Base-by-base conservation (phyloP, 2,888 invertebrate species). In the Hemithea aestivaria region DNA sequence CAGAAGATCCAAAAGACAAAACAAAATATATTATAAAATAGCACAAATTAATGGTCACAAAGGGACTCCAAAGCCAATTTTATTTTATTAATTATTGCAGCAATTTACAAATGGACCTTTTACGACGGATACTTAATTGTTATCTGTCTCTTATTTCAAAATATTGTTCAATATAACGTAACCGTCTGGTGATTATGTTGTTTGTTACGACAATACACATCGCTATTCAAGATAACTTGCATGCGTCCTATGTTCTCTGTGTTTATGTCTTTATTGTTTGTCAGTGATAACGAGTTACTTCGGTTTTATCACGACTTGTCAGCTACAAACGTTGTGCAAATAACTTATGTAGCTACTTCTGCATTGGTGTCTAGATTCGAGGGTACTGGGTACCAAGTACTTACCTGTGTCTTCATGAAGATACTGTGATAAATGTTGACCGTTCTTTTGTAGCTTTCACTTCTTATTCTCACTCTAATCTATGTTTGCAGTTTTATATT, bases 251-350 rank as follows among this genome's bases (percentile, higher is more conserved):
- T 42, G 52, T 53, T 45, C 39, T 45, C 45, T 37, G 43, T 66
- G 66, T 71, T 71, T 69, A 66, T 64, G 65, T 73, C 69, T 72
- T 57, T 71, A 72, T 75, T 79, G 74, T 78, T 71, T 71, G 69
- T 67, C 58, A 60, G 53, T 66, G 80, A 81, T 81, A 80, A 79
- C 62, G 51, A 60, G 48, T 59, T 57, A 56, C 59, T 58, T 60
- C 43, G 53, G 62, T 61, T 62, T 73, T 80, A 81, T 81, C 82
- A 72, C 62, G 57, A 60, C 65, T 58, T 41, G 51, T 58, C 72
- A 77, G 74, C 75, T 76, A 55, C 49, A 35, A 43, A 50, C 21
- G 35, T 27, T 33, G 28, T 43, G 34, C 34, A 47, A 45, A 40
- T 40, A 38, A 27, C 2, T 16, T 16, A 5, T 16, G 2, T 16